Evolutionary conservation across 1,140 invertebrate species (phyloP).

Genomic region (Mya arenaria): DNA sequence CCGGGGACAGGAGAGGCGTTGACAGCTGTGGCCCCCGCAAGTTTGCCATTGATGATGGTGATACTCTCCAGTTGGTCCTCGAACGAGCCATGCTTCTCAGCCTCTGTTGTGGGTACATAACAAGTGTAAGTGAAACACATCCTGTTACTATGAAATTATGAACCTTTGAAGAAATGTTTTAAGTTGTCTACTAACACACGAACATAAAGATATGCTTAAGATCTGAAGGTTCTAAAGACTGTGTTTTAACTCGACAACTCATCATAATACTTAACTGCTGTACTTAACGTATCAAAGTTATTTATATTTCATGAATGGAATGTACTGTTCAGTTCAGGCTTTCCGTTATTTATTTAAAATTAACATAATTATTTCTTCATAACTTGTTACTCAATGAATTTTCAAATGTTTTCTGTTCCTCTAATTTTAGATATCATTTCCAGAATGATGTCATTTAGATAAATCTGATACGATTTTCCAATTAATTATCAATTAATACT

Average conservation of each 20-base stretch:
- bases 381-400: too few species aligned
- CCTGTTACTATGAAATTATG: not conserved
- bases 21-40: conserved; percentile 13
- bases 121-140: not conserved
- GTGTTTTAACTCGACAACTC: not conserved
- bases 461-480: too few species aligned
- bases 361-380: too few species aligned
- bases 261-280: not conserved
- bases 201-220: not conserved
- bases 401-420: too few species aligned
- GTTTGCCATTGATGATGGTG: conserved; percentile 26
- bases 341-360: too few species aligned
- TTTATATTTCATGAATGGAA: too few species aligned
- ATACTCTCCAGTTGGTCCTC: conserved; percentile 33
- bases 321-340: too few species aligned
- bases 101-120: conserved; percentile 6
- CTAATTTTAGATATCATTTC: too few species aligned
- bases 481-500: too few species aligned
- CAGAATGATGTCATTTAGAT: too few species aligned
- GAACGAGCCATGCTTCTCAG: conserved; percentile 16
- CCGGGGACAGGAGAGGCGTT: conserved; percentile 9
- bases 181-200: not conserved
- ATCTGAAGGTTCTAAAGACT: not conserved
- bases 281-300: not conserved
- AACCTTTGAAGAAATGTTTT: not conserved